Base-by-base conservation (phyloP, 2,797 vertebrate genomes). In the Myotis findleyi region DNA sequence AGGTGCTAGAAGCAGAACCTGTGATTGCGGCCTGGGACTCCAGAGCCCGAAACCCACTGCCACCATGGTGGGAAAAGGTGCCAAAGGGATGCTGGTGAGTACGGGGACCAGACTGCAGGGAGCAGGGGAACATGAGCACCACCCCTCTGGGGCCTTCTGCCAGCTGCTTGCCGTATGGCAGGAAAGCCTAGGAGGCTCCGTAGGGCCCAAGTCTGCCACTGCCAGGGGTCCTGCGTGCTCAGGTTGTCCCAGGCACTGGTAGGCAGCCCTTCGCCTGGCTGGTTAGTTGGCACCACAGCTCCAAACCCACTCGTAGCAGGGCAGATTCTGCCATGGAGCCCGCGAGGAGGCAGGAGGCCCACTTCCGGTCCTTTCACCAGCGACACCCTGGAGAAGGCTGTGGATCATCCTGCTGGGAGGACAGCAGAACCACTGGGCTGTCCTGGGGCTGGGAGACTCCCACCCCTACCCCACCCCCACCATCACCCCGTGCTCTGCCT, bases 51-150 rank as follows among this genome's bases (percentile, higher is more conserved):
- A 94, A 6, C 86, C 88, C 76, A 81, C 95, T 69, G 89, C 95
- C 89, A 76, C 95, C 97, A 99, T 98, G 98, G 98, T 98, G 18
- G 98, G 98, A 95, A 99, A 99, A 98, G 98, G 98, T 98, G 98
- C 97, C 33, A 98, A 98, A 97, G 98, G 98, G 93, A 97, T 99
- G 97, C 97, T 98, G 98, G 98, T 99, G 96, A 99, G 98, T 98
- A 95, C 82, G 14, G 38, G 76, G 62, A 36, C 55, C 38, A 64
- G 81, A 49, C 49, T 49, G 11, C 4, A 18, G 55, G 47, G 41
- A 68, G 33, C 49, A 14, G n/a, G 36, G 27, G 25, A 11, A 0
- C n/a, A 0, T 8, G 49, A 71, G 9, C 66, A 4, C 55, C 7
- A 5, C 2, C 51, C 6, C 17, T 36, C 36, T 16, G 20, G n/a